These are phyloP conservation scores for Catalaphyllia jardinei DNA, from an alignment of 64 coral and sea anemone genomes.

Conservation along the genomic window DNA sequence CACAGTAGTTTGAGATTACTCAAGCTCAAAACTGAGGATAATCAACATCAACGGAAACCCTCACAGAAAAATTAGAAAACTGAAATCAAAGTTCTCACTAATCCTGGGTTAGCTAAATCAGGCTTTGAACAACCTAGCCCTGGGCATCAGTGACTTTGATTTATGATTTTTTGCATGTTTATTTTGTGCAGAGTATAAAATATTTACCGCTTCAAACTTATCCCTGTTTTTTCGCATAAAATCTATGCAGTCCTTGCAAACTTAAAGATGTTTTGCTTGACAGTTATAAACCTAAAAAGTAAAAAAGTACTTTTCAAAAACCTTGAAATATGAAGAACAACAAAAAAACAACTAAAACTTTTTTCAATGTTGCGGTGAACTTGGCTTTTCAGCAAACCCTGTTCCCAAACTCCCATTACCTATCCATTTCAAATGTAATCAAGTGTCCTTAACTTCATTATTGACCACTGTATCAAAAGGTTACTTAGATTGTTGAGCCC, in stretches of 20 bases:
- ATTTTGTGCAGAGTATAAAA: background rate
- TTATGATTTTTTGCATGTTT: background rate
- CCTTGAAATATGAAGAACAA: background rate
- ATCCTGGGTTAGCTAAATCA: no score
- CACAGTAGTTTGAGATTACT: no score
- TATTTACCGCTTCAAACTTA: conserved; percentile 92
- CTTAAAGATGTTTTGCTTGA: conserved; percentile 89
- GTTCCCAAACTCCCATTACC: background rate
- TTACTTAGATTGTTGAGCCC: background rate
- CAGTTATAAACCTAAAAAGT: conserved; percentile 86
- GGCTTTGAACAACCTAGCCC: no score
- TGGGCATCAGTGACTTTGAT: background rate
- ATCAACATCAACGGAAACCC: no score
- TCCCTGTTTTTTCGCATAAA: conserved; percentile 95
- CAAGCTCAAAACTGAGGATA: no score
- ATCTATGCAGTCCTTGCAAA: conserved; percentile 94
- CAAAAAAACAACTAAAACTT: no score
- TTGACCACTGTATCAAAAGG: background rate
- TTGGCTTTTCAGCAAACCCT: no score
- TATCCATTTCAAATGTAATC: background rate
- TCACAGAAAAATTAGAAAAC: no score
- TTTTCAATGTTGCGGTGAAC: no score
- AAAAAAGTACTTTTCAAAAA: background rate
- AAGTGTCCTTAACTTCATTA: background rate
- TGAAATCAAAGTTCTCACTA: no score